Conservation (phyloP, 2,797 vertebrate species). For the Urosaurus nigricauda region DNA sequence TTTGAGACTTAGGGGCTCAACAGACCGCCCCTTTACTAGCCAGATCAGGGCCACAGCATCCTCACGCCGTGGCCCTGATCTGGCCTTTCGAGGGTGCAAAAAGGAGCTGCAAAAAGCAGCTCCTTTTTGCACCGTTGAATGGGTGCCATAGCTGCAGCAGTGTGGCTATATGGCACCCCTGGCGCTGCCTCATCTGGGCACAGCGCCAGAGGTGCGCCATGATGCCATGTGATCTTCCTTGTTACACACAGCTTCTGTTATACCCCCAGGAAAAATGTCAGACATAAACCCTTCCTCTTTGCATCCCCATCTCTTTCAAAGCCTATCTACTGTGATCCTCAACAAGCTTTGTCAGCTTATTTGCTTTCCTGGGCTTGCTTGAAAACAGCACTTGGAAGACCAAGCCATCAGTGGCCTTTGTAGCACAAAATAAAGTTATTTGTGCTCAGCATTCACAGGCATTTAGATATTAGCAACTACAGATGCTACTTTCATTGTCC, state of each 20-base stretch:
- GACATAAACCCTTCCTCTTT: constrained; percentile 31
- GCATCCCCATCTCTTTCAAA: constrained; percentile 43
- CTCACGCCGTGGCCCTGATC: too few species aligned
- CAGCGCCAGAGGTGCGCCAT: too few species aligned
- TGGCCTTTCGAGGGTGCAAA: too few species aligned
- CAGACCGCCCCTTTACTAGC: too few species aligned
- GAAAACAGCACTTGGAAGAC: constrained; percentile 15
- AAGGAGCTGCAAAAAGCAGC: too few species aligned
- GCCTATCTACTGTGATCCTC: constrained; percentile 35
- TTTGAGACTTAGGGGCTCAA: too few species aligned
- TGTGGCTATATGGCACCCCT: too few species aligned
- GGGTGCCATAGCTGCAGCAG: too few species aligned
- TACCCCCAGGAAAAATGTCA: constrained; percentile 47
- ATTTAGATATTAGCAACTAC: constrained; percentile 1
- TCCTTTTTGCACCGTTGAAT: too few species aligned
- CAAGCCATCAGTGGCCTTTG: constrained; percentile 14
- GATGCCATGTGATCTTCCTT: too few species aligned
- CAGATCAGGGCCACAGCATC: too few species aligned
- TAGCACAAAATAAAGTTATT: constrained; percentile 35
- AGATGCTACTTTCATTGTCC: constrained; percentile 18
- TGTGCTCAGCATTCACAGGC: neutral
- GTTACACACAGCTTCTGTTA: constrained; percentile 26
- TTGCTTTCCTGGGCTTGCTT: constrained; percentile 25
- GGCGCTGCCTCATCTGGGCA: too few species aligned
- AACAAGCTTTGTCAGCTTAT: constrained; percentile 37